These are phyloP conservation scores for Euphydryas editha DNA, from an alignment of 2,888 invertebrate genomes.

Conservation along the genomic window DNA sequence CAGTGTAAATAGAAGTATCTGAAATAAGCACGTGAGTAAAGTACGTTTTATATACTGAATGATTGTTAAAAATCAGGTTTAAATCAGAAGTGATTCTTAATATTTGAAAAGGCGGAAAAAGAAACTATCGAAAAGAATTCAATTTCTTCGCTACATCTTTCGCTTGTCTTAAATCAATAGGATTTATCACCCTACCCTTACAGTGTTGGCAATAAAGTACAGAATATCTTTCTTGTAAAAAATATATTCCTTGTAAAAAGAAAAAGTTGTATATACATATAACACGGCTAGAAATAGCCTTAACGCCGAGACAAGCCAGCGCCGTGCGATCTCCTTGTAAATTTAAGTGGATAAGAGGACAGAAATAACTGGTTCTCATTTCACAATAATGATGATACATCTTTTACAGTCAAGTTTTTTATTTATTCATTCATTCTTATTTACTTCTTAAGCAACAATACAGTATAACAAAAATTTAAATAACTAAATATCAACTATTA, in stretches of 20 bases:
- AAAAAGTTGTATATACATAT: constrained; percentile 12
- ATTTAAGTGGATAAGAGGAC: constrained; percentile 5
- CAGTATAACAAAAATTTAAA: background rate
- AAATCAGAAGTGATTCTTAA: background rate
- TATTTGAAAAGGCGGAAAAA: background rate
- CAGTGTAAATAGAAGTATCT: too few species aligned
- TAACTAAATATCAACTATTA: background rate
- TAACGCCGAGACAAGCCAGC: constrained; percentile 19
- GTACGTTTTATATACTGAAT: background rate
- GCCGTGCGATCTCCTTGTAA: constrained; percentile 6
- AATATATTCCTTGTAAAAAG: constrained; percentile 17
- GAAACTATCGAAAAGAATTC: background rate
- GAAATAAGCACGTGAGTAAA: too few species aligned
- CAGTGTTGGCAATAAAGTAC: constrained; percentile 24
- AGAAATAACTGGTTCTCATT: constrained; percentile 12
- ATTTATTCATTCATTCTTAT: background rate
- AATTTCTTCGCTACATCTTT: constrained; percentile 1
- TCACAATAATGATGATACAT: constrained; percentile 6
- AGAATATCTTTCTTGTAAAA: constrained; percentile 20
- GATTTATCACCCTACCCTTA: constrained; percentile 17
- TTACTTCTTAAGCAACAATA: background rate
- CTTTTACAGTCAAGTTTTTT: constrained; percentile 6
- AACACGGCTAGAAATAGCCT: constrained; percentile 23
- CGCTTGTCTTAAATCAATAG: constrained; percentile 13
- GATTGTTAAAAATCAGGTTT: background rate